These are phyloP conservation scores for Ochlodes sylvanus DNA, from an alignment of 2,888 invertebrate genomes.

Conservation along the genomic window DNA sequence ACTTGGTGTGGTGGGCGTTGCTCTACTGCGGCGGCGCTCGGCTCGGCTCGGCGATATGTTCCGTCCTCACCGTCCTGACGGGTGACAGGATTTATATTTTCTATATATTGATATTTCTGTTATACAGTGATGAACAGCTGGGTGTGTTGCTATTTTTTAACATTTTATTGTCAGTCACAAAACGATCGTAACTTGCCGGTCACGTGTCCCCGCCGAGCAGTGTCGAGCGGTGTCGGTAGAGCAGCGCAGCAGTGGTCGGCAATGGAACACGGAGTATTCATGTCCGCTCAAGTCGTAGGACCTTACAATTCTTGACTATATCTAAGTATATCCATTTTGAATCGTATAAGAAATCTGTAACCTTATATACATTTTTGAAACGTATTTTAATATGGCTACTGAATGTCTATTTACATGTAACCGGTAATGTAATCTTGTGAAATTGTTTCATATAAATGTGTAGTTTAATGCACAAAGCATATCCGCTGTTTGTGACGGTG, in stretches of 20 bases:
- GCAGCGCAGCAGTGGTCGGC: not conserved
- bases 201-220: too few relatives aligned
- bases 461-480: conserved; percentile 38
- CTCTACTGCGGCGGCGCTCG: not conserved
- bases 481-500: conserved; percentile 23
- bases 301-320: conserved; percentile 17
- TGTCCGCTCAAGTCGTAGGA: conserved; percentile 1
- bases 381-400: conserved; percentile 33
- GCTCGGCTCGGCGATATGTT: not conserved
- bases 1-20: not conserved
- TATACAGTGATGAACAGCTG: not conserved
- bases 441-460: conserved; percentile 21
- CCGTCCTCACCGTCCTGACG: not conserved
- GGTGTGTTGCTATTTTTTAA: conserved; percentile 2
- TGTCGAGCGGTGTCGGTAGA: not conserved
- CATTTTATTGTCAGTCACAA: conserved; percentile 3
- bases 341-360: conserved; percentile 27
- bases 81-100: not conserved
- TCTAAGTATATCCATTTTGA: conserved; percentile 23
- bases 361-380: conserved; percentile 34
- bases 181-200: not conserved
- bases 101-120: not conserved
- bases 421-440: conserved; percentile 22
- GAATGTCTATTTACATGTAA: conserved; percentile 37
- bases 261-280: not conserved